Conservation (phyloP, 2,888 invertebrate species). For the Leucophenga maculata region DNA sequence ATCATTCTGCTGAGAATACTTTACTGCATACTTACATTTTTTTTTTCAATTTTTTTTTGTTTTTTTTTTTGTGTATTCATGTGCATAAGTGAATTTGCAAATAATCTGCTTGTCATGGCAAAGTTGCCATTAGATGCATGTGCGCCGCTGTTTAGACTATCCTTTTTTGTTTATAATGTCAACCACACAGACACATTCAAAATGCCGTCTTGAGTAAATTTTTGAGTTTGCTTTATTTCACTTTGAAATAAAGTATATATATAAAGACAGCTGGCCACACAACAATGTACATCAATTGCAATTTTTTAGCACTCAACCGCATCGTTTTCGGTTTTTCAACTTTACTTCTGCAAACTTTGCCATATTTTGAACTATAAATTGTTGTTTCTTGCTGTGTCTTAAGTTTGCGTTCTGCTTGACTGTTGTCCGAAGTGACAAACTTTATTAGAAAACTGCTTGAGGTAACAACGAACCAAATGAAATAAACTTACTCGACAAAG, state of each 20-base stretch:
- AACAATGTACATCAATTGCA: conserved; percentile 43
- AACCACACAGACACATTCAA: not conserved
- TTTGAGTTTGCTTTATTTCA: not conserved
- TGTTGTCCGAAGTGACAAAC: not conserved
- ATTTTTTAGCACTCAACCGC: conserved; percentile 39
- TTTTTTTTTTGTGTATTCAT: conserved; percentile 60
- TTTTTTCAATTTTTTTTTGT: conserved; percentile 20
- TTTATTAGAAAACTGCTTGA: not conserved
- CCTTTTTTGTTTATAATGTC: not conserved
- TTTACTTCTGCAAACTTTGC: no score
- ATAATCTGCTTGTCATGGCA: conserved; percentile 39
- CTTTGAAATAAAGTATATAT: not conserved
- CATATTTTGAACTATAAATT: no score
- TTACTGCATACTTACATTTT: conserved; percentile 16
- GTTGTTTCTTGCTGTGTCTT: no score
- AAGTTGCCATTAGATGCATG: not conserved
- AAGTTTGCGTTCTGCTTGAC: no score
- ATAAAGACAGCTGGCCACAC: conserved; percentile 30
- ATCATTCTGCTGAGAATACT: not conserved
- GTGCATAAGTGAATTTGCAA: conserved; percentile 66
- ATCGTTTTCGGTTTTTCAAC: not conserved
- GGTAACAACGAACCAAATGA: not conserved
- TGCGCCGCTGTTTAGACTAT: not conserved
- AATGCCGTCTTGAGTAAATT: not conserved
- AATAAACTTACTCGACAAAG: conserved; percentile 9